A percentile compares a stretch with the other conserved stretches of the same genome.
These are phyloP conservation scores for Zeugodacus cucurbitae DNA, from an alignment of 1,140 invertebrate species.

Conservation along the genomic window DNA sequence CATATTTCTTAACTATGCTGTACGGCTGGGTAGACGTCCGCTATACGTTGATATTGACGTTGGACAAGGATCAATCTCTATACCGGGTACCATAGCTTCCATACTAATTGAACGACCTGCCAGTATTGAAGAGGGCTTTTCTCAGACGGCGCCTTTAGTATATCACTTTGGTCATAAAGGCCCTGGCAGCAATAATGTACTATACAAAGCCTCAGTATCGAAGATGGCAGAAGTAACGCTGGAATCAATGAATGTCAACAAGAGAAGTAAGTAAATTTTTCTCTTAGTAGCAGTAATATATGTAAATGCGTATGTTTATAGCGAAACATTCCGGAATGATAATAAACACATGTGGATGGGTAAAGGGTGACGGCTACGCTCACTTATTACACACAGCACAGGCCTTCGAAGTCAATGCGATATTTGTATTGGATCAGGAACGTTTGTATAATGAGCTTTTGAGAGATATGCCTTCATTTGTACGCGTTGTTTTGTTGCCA, in stretches of 20 bases:
- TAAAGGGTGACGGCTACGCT: constrained; percentile 90
- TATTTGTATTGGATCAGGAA: constrained; percentile 97
- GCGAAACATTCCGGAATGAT: constrained; percentile 92
- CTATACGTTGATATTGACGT: constrained; percentile 97
- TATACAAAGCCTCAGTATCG: constrained; percentile 89
- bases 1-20: constrained; percentile 94
- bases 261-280: constrained; percentile 74
- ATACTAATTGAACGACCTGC: constrained; percentile 90
- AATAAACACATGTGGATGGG: constrained; percentile 98
- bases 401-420: constrained; percentile 95
- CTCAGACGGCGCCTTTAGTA: constrained; percentile 89
- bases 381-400: constrained; percentile 86
- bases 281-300: neutral
- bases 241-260: constrained; percentile 86
- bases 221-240: constrained; percentile 88
- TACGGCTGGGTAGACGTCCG: constrained; percentile 84
- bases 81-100: constrained; percentile 92
- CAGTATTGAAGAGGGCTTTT: constrained; percentile 92
- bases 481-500: constrained; percentile 92
- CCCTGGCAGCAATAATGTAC: constrained; percentile 80
- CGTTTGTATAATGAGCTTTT: constrained; percentile 94
- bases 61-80: constrained; percentile 92
- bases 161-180: constrained; percentile 94
- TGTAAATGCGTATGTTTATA: constrained; percentile 62
- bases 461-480: constrained; percentile 91